Base-by-base conservation (phyloP, 37 sponge, comb jelly and placozoan genomes). In the Eunapius fragilis region DNA sequence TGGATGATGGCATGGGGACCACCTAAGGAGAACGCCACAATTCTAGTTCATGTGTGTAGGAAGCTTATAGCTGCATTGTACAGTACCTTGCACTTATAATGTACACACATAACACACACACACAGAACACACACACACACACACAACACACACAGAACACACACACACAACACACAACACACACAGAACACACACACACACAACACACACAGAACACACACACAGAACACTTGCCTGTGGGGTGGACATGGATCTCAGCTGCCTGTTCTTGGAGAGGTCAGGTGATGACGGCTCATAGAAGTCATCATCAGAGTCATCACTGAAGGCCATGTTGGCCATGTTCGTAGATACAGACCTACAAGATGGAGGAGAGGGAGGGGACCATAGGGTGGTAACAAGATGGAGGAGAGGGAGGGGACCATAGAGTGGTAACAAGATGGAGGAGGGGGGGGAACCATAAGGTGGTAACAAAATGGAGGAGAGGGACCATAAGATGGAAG, bases 301-400 rank as follows among this genome's bases (percentile, higher is more conserved):
- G 27, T 88, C 89, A 12, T 88, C 72, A 30, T 88, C 89, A 69
- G 89, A 88, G 72, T 88, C 89, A 77, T 83, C 87, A 87, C 87
- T 87, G 31, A 87, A 13, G 36, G 79, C 80, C 75, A 87, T 87
- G 76, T 68, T 79, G 80, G 87, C 87, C 14, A 19, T 58, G 1
- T 17, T 58, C 1, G 58, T 17, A 11, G 58, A 19, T 58, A 58
- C 1, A 17, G 14, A 17, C 58, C 58, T 58, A 58, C 19, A 58
- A n/a, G 19, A 58, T 58, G 31, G 69, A n/a, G 22, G 81, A 31
- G 38, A 14, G 2, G 73, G 49, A 82, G 6, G 11, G 25, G 1
- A 48, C 19, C 73, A 33, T 10, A 4, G 1, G 17, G 1, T 13
- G 58, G 58, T 19, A 19, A 58, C 58, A 58, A 4, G 19, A n/a